Evolutionary conservation across 2,888 invertebrate genomes (phyloP), one percentile per base, ranked within the genome.

Genomic region (Latrodectus hesperus): DNA sequence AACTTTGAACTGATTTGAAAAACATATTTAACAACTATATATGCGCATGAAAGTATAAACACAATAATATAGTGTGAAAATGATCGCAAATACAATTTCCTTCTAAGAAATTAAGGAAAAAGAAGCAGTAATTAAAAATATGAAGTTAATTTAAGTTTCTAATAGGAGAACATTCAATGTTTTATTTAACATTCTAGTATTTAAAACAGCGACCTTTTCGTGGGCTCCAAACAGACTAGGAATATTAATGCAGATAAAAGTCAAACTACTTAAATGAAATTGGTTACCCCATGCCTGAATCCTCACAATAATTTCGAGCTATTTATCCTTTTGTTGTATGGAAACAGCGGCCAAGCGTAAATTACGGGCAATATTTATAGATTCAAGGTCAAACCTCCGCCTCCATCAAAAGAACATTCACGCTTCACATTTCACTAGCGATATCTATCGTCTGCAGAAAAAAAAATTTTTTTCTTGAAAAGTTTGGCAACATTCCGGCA

Each of bases 251-350:
- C 4, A 17, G 67, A 38, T 53, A 78, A 73, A 70, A n/a, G 55
- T 51, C 49, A 55, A 76, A 22, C 76, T 60, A 52, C 67, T 76
- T 76, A 72, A 72, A 68, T 22, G 9, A 26, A 72, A 72, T 51
- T 60, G 60, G 51, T 17, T 49, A 16, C 52, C 60, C 17, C 52
- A 49, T 75, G 38, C 38, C 12, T 60, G 60, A 60, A 60, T 60
- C n/a, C 60, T 14, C 22, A 71, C 70, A 75, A 53, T 83, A 53
- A 49, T 76, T 68, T 11, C 14, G 17, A 4, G 74, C 76, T 80
- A 85, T 85, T 85, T 85, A 60, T 75, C 79, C 38, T 65, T 80
- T 71, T 79, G 79, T 85, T 85, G 73, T 75, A 79, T 80, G 70
- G 85, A 68, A 75, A 79, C 85, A 75, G 85, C 75, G 16, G 11